Percentiles rank a stretch among this genome's conserved stretches.
Evolutionary conservation across 2,797 vertebrate genomes (phyloP).

Genomic region (Morus bassanus): DNA sequence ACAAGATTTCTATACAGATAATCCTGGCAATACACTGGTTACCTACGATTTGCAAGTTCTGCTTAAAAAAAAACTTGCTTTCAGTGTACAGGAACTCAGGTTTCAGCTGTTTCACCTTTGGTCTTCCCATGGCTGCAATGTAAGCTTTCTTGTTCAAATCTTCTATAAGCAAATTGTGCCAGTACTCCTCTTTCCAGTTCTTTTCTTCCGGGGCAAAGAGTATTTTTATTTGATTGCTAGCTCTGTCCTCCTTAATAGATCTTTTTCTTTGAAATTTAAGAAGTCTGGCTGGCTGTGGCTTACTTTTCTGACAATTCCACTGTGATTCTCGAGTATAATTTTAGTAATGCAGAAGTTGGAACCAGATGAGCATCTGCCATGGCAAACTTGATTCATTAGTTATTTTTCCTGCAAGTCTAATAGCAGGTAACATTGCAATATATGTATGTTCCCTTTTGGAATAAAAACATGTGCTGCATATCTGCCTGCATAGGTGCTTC

Average conservation of each 20-base stretch:
- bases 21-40: constrained; percentile 59
- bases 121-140: constrained; percentile 71
- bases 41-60: constrained; percentile 64
- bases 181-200: background rate
- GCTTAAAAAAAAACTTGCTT: constrained; percentile 54
- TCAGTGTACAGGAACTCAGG: constrained; percentile 66
- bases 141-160: constrained; percentile 51
- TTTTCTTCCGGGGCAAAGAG: background rate
- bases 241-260: background rate
- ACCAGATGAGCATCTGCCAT: background rate
- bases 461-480: background rate
- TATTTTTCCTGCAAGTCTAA: background rate
- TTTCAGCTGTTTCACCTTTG: constrained; percentile 79
- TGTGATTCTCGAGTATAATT: background rate
- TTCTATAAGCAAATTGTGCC: background rate
- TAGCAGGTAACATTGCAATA: background rate
- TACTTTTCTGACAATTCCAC: background rate
- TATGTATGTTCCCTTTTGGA: background rate
- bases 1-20: constrained; percentile 42
- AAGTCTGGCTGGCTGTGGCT: background rate
- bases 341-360: background rate
- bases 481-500: background rate
- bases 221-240: background rate
- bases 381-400: background rate
- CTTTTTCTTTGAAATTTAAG: constrained; percentile 7